A percentile compares a stretch with the other conserved stretches of the same genome.
These are phyloP conservation scores for Perizoma flavofasciatum DNA, from an alignment of 2,888 invertebrate species.

Conservation along the genomic window DNA sequence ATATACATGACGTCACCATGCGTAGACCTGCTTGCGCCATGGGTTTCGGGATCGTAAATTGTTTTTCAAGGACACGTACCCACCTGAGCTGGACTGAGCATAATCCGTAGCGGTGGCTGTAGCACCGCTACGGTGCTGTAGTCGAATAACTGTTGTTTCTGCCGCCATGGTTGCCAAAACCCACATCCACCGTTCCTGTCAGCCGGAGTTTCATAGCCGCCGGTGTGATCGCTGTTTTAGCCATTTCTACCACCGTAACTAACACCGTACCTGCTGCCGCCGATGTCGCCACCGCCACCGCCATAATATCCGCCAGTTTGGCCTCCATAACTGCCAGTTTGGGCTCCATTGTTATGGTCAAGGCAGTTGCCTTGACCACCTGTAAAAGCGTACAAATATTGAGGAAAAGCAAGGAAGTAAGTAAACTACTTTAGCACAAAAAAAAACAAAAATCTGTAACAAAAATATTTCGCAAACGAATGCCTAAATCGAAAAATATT, in stretches of 20 bases:
- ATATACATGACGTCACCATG: no score
- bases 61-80: constrained; percentile 1
- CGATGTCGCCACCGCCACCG: constrained; percentile 33
- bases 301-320: constrained; percentile 13
- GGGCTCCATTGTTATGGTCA: no score
- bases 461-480: no score
- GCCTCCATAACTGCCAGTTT: constrained; percentile 39
- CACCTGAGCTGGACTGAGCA: constrained; percentile 6
- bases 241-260: constrained; percentile 1
- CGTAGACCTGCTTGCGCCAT: no score
- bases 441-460: no score
- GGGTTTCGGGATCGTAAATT: no score
- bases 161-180: constrained; percentile 39
- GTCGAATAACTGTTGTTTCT: constrained; percentile 30
- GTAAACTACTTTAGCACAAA: no score
- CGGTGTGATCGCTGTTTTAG: no score
- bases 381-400: no score
- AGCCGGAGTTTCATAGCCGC: background rate
- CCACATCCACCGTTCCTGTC: constrained; percentile 2
- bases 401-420: background rate
- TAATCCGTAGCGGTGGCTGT: constrained; percentile 46
- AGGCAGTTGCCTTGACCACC: constrained; percentile 31
- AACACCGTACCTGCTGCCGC: constrained; percentile 31
- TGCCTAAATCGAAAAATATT: no score
- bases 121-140: no score